phyloP scores from a whole-genome alignment of 2,113 vertebrate species.

The Spea bombifrons region DNA sequence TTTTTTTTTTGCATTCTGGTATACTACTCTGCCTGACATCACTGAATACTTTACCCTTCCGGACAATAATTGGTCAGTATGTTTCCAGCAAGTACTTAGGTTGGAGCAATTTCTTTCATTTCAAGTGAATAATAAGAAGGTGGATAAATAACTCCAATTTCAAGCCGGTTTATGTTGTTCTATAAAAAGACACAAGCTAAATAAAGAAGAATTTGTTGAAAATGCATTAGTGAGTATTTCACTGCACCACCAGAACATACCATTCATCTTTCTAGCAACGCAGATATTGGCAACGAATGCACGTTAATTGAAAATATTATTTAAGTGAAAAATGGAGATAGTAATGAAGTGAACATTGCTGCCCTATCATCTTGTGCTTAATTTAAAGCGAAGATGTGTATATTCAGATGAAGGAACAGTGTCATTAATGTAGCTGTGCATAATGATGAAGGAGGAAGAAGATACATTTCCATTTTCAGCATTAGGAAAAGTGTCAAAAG shows the following conservation, averaged over 20 bases:
- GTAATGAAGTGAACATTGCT: conserved; percentile 21
- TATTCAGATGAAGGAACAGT: conserved; percentile 7
- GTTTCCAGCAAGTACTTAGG: background rate
- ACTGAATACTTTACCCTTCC: background rate
- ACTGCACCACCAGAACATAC: background rate
- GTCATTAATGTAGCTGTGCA: conserved; percentile 3
- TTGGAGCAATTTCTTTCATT: background rate
- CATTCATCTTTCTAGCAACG: conserved; percentile 24
- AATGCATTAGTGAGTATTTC: background rate
- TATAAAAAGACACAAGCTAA: background rate
- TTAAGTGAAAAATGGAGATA: conserved; percentile 22
- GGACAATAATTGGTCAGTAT: background rate
- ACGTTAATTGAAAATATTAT: conserved; percentile 31
- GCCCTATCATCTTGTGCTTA: conserved; percentile 11
- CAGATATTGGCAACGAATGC: conserved; percentile 19
- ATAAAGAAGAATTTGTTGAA: conserved; percentile 27
- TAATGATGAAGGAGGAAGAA: conserved; percentile 16
- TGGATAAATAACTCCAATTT: background rate
- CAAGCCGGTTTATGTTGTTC: background rate
- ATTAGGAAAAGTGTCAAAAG: conserved; percentile 10
- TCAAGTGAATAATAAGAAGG: background rate
- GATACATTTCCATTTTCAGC: conserved; percentile 17
- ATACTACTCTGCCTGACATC: background rate
- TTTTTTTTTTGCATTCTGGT: background rate
- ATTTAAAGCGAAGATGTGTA: conserved; percentile 6